These are phyloP conservation scores for Lepidothrix coronata DNA, from an alignment of 2,113 vertebrate species.

Conservation along the genomic window DNA sequence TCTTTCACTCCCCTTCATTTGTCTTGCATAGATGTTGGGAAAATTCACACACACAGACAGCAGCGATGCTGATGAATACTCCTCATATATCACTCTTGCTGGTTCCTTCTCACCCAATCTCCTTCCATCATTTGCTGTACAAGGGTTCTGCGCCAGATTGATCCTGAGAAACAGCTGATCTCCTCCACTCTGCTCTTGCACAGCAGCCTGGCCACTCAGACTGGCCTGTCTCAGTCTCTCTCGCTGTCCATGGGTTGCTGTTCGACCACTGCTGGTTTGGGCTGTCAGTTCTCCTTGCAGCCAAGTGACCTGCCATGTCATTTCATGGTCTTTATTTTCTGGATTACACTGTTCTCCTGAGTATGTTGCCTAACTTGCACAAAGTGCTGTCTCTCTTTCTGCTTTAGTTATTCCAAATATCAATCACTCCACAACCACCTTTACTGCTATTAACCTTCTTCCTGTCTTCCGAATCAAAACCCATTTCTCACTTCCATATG, in stretches of 20 bases:
- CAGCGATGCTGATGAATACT: not conserved
- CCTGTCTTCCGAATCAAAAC: conserved; percentile 78
- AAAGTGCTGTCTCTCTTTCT: conserved; percentile 26
- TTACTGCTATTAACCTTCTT: conserved; percentile 75
- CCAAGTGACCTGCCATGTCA: conserved; percentile 14
- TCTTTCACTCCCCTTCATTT: not conserved
- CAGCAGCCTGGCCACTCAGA: not conserved
- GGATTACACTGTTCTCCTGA: conserved; percentile 61
- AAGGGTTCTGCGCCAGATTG: not conserved
- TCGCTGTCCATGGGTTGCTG: not conserved
- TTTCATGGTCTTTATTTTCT: conserved; percentile 59
- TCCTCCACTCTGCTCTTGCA: not conserved
- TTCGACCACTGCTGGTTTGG: conserved; percentile 19
- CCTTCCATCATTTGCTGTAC: not conserved
- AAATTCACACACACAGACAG: not conserved
- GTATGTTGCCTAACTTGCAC: conserved; percentile 18
- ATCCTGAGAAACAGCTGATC: not conserved
- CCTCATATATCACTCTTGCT: not conserved
- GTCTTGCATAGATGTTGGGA: not conserved
- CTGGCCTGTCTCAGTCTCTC: not conserved
- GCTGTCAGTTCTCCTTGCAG: conserved; percentile 39
- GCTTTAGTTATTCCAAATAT: conserved; percentile 39
- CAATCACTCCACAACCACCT: conserved; percentile 78
- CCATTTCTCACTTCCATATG: conserved; percentile 78
- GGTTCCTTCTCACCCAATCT: not conserved